A percentile compares a stretch with the other conserved stretches of the same genome.
phyloP scores from a whole-genome alignment of 2,797 vertebrate species.

The Brachyalestes nurse region DNA sequence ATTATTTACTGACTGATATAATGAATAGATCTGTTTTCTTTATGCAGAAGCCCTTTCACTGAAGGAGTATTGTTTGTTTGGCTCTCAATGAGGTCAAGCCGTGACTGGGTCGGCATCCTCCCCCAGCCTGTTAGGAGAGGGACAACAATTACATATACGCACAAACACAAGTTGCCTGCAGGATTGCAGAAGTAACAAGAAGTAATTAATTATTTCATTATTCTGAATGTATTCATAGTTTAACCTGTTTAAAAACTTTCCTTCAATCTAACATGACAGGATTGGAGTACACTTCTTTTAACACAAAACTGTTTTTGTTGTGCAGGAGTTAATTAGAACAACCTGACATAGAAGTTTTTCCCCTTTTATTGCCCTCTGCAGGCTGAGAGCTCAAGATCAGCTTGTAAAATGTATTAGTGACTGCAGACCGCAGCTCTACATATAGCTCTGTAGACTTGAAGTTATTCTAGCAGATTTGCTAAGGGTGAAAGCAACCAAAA shows the following conservation, averaged over 20 bases:
- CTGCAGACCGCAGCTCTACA: background rate
- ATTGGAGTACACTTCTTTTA: background rate
- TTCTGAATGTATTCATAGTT: background rate
- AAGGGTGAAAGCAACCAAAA: background rate
- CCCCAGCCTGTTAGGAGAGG: background rate
- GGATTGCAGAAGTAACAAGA: background rate
- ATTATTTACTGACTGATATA: slow-evolving; percentile 47
- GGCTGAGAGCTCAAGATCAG: background rate
- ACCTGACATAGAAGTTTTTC: background rate
- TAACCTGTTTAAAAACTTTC: background rate
- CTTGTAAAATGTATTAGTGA: background rate
- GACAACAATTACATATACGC: background rate
- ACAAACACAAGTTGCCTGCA: slow-evolving; percentile 1
- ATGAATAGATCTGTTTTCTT: slow-evolving; percentile 42
- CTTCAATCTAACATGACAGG: background rate
- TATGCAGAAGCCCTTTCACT: slow-evolving; percentile 29
- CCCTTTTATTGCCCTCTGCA: background rate
- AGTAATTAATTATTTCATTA: no score
- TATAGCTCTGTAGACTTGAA: background rate
- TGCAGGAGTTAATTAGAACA: background rate
- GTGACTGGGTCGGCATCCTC: background rate
- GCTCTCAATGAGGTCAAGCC: slow-evolving; percentile 20
- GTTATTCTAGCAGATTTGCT: background rate
- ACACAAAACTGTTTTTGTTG: background rate
- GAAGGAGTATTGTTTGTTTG: slow-evolving; percentile 24